Percentiles rank a stretch among this genome's conserved stretches.
These are phyloP conservation scores for Drosophila asahinai DNA, from an alignment of 1,140 invertebrate species.

Conservation along the genomic window DNA sequence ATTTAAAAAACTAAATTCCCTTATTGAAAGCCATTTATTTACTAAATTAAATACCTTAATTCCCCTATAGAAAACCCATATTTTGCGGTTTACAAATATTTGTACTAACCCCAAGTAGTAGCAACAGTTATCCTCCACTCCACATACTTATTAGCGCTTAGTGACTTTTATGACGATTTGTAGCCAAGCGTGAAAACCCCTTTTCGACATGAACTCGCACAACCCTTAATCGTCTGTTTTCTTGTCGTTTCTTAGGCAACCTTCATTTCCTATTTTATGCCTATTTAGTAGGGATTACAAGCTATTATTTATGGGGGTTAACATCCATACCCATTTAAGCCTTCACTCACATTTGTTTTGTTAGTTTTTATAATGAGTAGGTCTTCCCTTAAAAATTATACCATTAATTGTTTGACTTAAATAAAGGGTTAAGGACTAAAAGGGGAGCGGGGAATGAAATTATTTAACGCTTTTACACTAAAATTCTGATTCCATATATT, in stretches of 20 bases:
- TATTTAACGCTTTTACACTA: too few relatives aligned
- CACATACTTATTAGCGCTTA: constrained; percentile 19
- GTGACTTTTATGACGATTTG: constrained; percentile 33
- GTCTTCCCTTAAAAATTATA: not conserved
- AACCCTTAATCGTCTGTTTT: constrained; percentile 20
- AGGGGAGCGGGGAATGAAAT: not conserved
- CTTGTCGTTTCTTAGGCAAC: constrained; percentile 19
- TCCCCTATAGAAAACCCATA: too few relatives aligned
- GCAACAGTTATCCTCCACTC: not conserved
- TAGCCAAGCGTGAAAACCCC: constrained; percentile 25
- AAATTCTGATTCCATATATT: too few relatives aligned
- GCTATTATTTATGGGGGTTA: constrained; percentile 19
- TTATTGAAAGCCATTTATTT: not conserved
- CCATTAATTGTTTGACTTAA: not conserved
- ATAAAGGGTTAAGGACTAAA: not conserved
- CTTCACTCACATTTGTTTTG: constrained; percentile 1
- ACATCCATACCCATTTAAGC: not conserved
- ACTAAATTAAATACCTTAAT: not conserved
- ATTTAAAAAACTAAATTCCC: not conserved
- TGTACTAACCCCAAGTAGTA: not conserved
- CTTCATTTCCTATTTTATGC: not conserved
- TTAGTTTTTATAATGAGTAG: not conserved
- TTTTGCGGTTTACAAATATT: not conserved
- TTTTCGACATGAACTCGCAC: constrained; percentile 7
- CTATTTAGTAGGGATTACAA: constrained; percentile 23